Evolutionary conservation across 2,113 vertebrate genomes (phyloP).

Genomic region (Pygoscelis antarcticus): DNA sequence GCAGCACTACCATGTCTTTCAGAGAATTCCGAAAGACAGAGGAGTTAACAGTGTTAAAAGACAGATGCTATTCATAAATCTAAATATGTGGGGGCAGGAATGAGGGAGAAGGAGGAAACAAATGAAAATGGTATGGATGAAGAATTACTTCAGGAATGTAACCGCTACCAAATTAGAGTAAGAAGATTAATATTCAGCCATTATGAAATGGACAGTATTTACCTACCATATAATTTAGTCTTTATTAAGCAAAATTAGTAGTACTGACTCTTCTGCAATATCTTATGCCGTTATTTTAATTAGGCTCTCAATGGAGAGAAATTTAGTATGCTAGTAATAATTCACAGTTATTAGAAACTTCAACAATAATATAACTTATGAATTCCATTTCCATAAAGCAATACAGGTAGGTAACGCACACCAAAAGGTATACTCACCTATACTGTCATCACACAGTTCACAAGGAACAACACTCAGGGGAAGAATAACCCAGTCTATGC

Average conservation of each 20-base stretch:
- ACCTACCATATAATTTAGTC: neutral
- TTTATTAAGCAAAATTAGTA: neutral
- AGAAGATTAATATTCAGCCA: neutral
- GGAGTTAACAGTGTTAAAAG: neutral
- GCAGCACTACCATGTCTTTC: neutral
- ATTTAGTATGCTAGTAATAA: neutral
- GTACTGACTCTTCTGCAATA: neutral
- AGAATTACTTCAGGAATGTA: neutral
- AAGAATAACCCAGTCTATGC: neutral
- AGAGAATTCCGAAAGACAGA: neutral
- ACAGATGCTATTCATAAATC: neutral
- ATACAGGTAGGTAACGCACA: neutral
- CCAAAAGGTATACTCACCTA: neutral
- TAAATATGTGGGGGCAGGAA: neutral
- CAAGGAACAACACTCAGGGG: neutral
- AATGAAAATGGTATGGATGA: neutral
- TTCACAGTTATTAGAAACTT: neutral
- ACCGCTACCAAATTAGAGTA: neutral
- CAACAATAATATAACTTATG: neutral
- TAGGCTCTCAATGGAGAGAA: neutral
- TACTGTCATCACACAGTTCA: neutral
- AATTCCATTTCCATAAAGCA: neutral
- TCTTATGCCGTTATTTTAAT: neutral
- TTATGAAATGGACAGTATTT: neutral
- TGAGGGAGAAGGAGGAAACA: neutral